Conservation (phyloP, 1,140 invertebrate genomes). For the Chymomyza costata region DNA sequence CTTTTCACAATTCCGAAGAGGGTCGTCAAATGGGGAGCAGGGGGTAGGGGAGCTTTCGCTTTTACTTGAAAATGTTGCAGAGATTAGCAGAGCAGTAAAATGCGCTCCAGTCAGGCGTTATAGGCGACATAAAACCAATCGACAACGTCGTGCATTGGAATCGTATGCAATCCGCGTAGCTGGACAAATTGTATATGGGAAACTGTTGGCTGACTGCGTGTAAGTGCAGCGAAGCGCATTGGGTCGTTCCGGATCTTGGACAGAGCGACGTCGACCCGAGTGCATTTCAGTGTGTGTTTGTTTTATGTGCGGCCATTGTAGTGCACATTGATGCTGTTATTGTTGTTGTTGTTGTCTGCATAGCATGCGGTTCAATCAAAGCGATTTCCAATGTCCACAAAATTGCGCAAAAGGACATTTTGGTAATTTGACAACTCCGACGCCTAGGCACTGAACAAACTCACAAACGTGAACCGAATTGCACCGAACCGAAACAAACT, state of each 20-base stretch:
- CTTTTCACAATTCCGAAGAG: not conserved
- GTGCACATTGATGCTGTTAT: conserved; percentile 23
- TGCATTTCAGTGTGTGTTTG: conserved; percentile 41
- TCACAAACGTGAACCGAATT: too few relatives aligned
- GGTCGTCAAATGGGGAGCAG: conserved; percentile 9
- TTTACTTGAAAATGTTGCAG: conserved; percentile 29
- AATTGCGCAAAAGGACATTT: conserved; percentile 72
- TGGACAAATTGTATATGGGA: conserved; percentile 29
- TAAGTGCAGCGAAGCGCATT: conserved; percentile 65
- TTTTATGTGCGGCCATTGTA: conserved; percentile 69
- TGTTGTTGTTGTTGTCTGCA: conserved; percentile 45
- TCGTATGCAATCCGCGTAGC: conserved; percentile 9
- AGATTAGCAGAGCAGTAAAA: conserved; percentile 70
- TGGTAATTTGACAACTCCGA: conserved; percentile 65
- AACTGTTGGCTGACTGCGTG: conserved; percentile 39
- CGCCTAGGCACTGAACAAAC: conserved; percentile 17
- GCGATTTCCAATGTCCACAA: conserved; percentile 72
- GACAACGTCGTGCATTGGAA: not conserved
- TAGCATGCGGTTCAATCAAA: conserved; percentile 69
- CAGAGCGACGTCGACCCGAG: conserved; percentile 15
- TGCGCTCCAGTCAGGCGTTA: conserved; percentile 62
- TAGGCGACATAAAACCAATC: conserved; percentile 71
- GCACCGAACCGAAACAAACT: too few relatives aligned
- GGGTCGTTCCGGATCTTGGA: conserved; percentile 23
- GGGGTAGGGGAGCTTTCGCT: too few relatives aligned